These are phyloP conservation scores for Carlito syrichta DNA, from an alignment of 2,113 vertebrate genomes.

Conservation along the genomic window DNA sequence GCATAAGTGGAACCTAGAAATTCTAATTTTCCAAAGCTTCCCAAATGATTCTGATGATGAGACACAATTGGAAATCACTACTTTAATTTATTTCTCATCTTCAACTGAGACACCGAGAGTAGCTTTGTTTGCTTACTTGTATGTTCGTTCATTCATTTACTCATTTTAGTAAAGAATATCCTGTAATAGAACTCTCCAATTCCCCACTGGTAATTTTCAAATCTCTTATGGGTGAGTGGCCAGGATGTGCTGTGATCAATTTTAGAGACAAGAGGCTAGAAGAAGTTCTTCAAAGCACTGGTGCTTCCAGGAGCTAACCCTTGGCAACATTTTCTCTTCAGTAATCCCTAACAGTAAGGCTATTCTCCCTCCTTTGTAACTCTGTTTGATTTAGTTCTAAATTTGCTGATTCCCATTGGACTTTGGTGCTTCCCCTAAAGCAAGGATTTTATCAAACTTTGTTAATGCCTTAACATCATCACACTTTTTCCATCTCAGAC, in stretches of 20 bases:
- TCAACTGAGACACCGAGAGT: not conserved
- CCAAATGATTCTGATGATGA: not conserved
- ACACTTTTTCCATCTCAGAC: not conserved
- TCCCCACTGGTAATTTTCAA: not conserved
- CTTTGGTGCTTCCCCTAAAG: not conserved
- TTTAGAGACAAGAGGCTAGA: not conserved
- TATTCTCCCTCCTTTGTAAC: not conserved
- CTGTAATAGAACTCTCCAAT: not conserved
- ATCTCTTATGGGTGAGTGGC: not conserved
- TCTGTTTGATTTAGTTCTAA: not conserved
- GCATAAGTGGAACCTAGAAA: not conserved
- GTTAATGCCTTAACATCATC: not conserved
- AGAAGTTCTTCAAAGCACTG: not conserved
- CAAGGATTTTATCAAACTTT: not conserved
- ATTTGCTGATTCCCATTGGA: not conserved
- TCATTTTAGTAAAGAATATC: not conserved
- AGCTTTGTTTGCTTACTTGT: not conserved
- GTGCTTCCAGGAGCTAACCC: not conserved
- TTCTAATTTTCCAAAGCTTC: not conserved
- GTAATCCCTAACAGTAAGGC: not conserved
- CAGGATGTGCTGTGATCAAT: not conserved
- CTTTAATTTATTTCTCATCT: not conserved
- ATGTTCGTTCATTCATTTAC: not conserved
- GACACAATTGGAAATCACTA: not conserved
- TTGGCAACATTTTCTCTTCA: not conserved